Evolutionary conservation across 1,140 invertebrate genomes (phyloP), one percentile per base, ranked within the genome.

Genomic region (Drosophila saltans): DNA sequence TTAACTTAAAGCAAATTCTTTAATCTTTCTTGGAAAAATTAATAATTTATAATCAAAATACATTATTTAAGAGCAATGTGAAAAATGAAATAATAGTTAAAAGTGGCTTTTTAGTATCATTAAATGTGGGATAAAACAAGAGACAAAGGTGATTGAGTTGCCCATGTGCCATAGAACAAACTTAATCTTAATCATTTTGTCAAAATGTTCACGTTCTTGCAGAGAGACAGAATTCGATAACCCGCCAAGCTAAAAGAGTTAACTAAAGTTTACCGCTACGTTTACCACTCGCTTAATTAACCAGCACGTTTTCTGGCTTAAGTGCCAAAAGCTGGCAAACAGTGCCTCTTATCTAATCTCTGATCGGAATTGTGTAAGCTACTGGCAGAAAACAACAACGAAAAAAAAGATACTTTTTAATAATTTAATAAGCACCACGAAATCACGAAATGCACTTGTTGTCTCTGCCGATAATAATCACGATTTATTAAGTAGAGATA

Each of bases 361-460:
- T 8, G 59, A 88, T 88, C 83, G 69, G 72, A 80, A 83, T 88
- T 89, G 80, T 88, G 84, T 66, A 83, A 88, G 76, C 72, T 60
- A 69, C 55, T 52, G 48, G 76, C 70, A 33, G 28, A 55, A 36
- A 63, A 69, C 16, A 61, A 65, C 55, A 45, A 40, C 11, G n/a
- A 43, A 48, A 26, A 62, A 58, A 66, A 66, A 56, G 10, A 40
- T 28, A 16, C 16, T 58, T 36, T 66, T 88, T 88, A 88, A 86
- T 86, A 86, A 88, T 88, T 88, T 88, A 89, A 88, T 88, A 88
- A 89, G 80, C 81, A 56, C 43, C 80, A 69, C 83, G 81, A 61
- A 72, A 62, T 72, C 84, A 80, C 69, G 73, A 89, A 74, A 83
- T 78, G 78, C 83, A 83, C 80, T 83, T 78, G 75, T 61, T 45